Evolutionary conservation across 1,140 invertebrate genomes (phyloP), one percentile per base, ranked within the genome.

Genomic region (Tetragnatha versicolor): DNA sequence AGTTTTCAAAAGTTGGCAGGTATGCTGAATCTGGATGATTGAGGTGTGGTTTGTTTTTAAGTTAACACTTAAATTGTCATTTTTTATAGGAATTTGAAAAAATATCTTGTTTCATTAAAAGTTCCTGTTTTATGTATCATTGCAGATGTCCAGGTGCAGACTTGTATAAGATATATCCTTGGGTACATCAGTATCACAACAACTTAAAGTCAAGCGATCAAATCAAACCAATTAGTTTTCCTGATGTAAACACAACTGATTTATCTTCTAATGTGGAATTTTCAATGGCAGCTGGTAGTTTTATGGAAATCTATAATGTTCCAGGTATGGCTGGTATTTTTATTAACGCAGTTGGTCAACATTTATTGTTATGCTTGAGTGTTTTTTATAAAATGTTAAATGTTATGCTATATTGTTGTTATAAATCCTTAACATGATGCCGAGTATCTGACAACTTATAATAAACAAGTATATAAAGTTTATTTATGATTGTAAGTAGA

Each of bases 231-330:
- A 90, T 94, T 9, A 89, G 84, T 14, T 98, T 99, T 88, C 98
- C 98, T 0, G 98, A 99, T 85, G 91, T 96, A 0, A 91, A 93
- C 84, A 95, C 96, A 3, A 85, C 89, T 83, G 83, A 90, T 83
- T 86, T 91, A 80, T 90, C 90, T 63, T 86, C 87, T 78, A 88
- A 89, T 82, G 88, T 89, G 76, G 89, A 92, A 83, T 98, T 99
- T 86, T 96, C 95, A 7, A 99, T 99, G 93, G 93, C 93, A 10
- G 97, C 97, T 58, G 98, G 96, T 4, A 94, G 97, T 84, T 98
- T 97, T 84, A 85, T 95, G 6, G 93, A 96, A 87, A 92, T 94
- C 22, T 95, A 94, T 84, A 91, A 88, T 58, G 90, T 90, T 29
- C 33, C 22, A 7, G 63, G 63, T 66, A 66, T n/a, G 9, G 10